Conservation (phyloP, 2,113 vertebrate species). For the Notechis scutatus region DNA sequence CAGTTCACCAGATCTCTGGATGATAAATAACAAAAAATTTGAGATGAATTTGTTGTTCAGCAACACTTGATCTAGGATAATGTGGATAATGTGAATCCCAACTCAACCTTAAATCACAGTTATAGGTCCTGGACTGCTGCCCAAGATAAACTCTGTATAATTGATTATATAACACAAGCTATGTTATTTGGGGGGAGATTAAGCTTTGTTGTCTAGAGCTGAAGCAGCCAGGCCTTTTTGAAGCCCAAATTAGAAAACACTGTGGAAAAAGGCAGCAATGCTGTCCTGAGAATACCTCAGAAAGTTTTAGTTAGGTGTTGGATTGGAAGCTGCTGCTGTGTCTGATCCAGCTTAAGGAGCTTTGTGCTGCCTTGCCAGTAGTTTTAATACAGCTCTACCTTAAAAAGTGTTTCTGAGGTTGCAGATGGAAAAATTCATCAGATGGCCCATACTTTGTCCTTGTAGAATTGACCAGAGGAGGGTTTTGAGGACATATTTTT, state of each 20-base stretch:
- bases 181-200: conserved; percentile 46
- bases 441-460: not conserved
- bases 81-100: not conserved
- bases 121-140: conserved; percentile 18
- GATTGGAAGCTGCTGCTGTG: not conserved
- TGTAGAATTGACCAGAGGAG: not conserved
- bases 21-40: not conserved
- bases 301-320: not conserved
- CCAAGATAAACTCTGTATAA: conserved; percentile 41
- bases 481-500: not conserved
- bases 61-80: not conserved
- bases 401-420: not conserved
- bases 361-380: not conserved
- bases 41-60: not conserved
- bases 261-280: not conserved
- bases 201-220: not conserved
- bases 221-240: not conserved
- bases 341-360: not conserved
- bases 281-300: not conserved
- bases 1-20: not conserved
- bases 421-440: not conserved
- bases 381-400: not conserved
- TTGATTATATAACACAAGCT: conserved; percentile 40
- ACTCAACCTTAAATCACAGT: not conserved
- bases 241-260: not conserved